Conservation (phyloP, 2,797 vertebrate species). For the Periophthalmus magnuspinnatus region DNA sequence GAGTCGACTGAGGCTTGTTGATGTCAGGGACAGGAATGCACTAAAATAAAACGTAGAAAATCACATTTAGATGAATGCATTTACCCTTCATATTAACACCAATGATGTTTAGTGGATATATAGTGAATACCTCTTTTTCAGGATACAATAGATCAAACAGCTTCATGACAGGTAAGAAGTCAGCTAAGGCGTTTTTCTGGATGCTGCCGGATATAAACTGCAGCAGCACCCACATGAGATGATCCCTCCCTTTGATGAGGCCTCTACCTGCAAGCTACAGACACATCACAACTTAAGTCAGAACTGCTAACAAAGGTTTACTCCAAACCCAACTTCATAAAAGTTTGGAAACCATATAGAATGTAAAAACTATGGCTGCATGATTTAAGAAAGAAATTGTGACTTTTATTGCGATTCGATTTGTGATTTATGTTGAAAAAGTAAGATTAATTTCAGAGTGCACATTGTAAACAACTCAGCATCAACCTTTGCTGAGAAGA, state of each 20-base stretch:
- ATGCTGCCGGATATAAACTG: constrained; percentile 99
- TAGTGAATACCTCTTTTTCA: constrained; percentile 88
- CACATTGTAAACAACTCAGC: too few species aligned
- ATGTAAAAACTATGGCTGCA: neutral
- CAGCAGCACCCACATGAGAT: constrained; percentile 98
- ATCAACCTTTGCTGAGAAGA: too few species aligned
- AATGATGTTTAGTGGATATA: neutral
- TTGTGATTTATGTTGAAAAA: too few species aligned
- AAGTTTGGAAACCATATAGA: neutral
- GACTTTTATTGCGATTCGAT: too few species aligned
- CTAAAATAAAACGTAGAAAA: constrained; percentile 58
- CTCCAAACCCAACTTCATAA: neutral
- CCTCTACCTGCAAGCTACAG: constrained; percentile 92
- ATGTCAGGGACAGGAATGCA: constrained; percentile 99
- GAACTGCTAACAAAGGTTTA: neutral
- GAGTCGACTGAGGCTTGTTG: constrained; percentile 98
- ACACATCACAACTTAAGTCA: neutral
- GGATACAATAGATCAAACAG: constrained; percentile 98
- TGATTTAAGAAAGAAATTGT: too few species aligned
- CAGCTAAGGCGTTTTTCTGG: constrained; percentile 95
- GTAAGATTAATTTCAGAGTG: too few species aligned
- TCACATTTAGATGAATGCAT: neutral
- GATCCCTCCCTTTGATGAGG: constrained; percentile 96
- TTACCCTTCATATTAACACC: neutral
- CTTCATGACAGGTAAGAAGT: constrained; percentile 99